Evolutionary conservation across 2,113 vertebrate species (phyloP).

Genomic region (Hucho hucho): DNA sequence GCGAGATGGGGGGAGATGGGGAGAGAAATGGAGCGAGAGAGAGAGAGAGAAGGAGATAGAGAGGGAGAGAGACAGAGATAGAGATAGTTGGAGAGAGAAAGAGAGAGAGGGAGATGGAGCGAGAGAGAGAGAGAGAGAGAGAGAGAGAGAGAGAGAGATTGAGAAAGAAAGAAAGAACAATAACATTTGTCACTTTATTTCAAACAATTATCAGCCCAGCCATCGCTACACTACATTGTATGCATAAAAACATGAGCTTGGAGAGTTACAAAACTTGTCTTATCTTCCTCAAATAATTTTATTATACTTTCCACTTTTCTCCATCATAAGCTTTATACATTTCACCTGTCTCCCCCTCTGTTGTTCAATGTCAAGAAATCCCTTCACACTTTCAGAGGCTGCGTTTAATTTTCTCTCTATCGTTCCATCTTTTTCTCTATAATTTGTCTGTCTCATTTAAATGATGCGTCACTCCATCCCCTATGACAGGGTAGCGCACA

Average conservation of each 20-base stretch:
- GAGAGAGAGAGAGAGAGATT: not conserved
- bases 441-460: conserved; percentile 55
- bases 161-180: not conserved
- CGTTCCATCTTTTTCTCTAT: conserved; percentile 28
- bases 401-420: conserved; percentile 25
- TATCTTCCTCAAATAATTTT: conserved; percentile 50
- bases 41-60: no score
- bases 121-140: no score
- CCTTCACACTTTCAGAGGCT: conserved; percentile 44
- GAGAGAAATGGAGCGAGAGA: no score
- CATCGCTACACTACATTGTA: conserved; percentile 17
- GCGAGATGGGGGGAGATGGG: no score
- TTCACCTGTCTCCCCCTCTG: conserved; percentile 30
- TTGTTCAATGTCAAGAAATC: conserved; percentile 57
- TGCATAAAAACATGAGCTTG: conserved; percentile 28
- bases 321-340: conserved; percentile 46
- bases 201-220: conserved; percentile 9
- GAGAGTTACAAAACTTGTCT: conserved; percentile 30
- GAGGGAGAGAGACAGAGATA: no score
- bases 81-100: rapidly evolving
- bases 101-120: no score
- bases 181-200: not conserved
- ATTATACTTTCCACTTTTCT: conserved; percentile 32
- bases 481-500: conserved; percentile 54
- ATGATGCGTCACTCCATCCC: conserved; percentile 51